A percentile compares a stretch with the other conserved stretches of the same genome.
Evolutionary conservation across 1,140 invertebrate species (phyloP).

Genomic region (Dendroctonus valens): DNA sequence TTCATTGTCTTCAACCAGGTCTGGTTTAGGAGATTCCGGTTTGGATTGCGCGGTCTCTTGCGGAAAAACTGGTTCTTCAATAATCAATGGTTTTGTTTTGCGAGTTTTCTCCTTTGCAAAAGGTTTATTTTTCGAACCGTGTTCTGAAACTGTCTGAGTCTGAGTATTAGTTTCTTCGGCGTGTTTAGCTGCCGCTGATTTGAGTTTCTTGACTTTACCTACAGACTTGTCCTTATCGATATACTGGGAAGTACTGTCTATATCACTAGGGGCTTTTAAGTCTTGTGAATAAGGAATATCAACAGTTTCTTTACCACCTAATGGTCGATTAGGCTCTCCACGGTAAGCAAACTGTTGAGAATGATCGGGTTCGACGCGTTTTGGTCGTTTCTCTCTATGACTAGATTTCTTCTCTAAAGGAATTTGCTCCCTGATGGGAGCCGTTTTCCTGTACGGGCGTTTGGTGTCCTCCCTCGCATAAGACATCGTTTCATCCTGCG

Average conservation of each 20-base stretch:
- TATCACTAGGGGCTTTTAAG: constrained; percentile 39
- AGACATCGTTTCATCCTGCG: constrained; percentile 41
- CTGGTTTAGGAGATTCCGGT: too few relatives aligned
- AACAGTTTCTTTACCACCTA: constrained; percentile 40
- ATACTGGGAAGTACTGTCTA: constrained; percentile 40
- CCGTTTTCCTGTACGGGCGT: constrained; percentile 32
- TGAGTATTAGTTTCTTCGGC: background rate
- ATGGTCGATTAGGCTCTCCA: constrained; percentile 40
- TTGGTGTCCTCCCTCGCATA: constrained; percentile 33
- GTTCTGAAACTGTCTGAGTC: constrained; percentile 7
- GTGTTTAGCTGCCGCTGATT: too few relatives aligned
- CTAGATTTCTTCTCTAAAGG: constrained; percentile 41
- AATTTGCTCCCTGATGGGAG: constrained; percentile 37
- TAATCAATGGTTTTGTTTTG: constrained; percentile 1
- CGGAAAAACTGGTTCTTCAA: constrained; percentile 2
- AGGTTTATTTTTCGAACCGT: constrained; percentile 40
- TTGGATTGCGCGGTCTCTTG: too few relatives aligned
- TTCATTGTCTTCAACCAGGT: background rate
- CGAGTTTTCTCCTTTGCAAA: constrained; percentile 29
- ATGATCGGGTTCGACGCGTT: constrained; percentile 37
- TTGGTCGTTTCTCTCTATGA: constrained; percentile 39
- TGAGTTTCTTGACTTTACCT: constrained; percentile 51
- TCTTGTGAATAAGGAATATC: constrained; percentile 37
- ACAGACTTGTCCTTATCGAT: constrained; percentile 55
- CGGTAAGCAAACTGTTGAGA: constrained; percentile 35